phyloP scores from a whole-genome alignment of 2,888 invertebrate genomes.

The Melitaea athalia region DNA sequence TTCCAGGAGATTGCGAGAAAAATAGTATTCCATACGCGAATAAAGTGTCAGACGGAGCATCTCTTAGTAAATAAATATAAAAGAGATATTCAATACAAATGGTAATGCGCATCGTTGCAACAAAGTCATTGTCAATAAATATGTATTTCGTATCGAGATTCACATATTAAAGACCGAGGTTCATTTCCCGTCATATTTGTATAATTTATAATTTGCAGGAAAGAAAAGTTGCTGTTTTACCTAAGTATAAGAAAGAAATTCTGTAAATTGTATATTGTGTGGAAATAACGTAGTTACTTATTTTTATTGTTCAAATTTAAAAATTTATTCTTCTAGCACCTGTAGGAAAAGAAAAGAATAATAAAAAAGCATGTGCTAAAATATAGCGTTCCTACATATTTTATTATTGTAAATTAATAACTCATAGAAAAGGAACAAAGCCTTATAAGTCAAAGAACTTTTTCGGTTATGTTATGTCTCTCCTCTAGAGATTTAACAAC shows the following conservation, averaged over 20 bases:
- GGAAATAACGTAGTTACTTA: too few species aligned
- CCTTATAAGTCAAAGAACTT: too few species aligned
- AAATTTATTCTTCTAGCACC: too few species aligned
- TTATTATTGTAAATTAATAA: too few species aligned
- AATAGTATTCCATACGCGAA: neutral
- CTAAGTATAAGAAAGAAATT: neutral
- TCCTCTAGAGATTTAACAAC: too few species aligned
- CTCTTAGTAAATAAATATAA: neutral
- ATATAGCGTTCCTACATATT: too few species aligned
- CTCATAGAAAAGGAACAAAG: too few species aligned
- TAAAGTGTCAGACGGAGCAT: neutral
- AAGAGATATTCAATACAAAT: slow-evolving; percentile 7
- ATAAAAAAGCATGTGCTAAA: too few species aligned
- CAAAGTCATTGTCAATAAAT: slow-evolving; percentile 3
- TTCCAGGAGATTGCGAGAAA: slow-evolving; percentile 1
- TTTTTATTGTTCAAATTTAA: too few species aligned
- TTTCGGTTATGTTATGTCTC: too few species aligned
- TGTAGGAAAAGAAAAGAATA: too few species aligned
- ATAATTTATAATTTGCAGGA: neutral
- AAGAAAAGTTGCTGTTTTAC: neutral
- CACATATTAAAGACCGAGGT: neutral
- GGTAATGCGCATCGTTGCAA: neutral
- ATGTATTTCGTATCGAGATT: neutral
- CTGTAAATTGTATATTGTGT: neutral
- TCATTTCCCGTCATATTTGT: neutral